Percentiles rank a stretch among this genome's conserved stretches.
Evolutionary conservation across 37 sponge, comb jelly and placozoan species (phyloP).

Genomic region (Halichondria panicea): DNA sequence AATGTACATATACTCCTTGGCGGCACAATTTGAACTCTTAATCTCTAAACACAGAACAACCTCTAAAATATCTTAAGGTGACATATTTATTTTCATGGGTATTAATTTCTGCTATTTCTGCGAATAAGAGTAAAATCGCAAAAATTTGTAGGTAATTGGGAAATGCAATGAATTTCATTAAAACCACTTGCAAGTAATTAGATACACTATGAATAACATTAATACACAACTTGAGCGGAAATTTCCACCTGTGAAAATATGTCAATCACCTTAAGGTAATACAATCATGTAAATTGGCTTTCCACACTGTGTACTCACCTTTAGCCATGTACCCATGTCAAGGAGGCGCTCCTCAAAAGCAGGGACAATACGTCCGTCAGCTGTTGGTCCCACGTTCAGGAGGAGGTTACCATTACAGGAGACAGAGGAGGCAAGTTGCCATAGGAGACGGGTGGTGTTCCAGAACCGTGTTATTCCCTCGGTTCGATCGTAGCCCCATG

Average conservation of each 20-base stretch:
- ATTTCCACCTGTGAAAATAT: background rate
- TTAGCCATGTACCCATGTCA: constrained; percentile 79
- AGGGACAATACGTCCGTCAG: constrained; percentile 75
- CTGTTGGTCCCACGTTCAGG: constrained; percentile 81
- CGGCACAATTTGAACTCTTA: no score
- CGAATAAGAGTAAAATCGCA: no score
- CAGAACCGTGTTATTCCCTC: constrained; percentile 25
- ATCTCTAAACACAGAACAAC: no score
- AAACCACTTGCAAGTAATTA: background rate
- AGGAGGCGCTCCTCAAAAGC: constrained; percentile 74
- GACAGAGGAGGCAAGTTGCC: constrained; percentile 65
- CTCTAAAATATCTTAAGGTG: no score
- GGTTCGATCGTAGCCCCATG: constrained; percentile 81
- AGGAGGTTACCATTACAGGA: constrained; percentile 77
- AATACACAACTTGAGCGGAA: background rate
- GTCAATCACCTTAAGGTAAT: background rate
- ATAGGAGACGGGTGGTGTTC: constrained; percentile 32
- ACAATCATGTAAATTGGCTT: background rate
- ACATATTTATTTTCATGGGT: no score
- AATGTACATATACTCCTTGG: no score
- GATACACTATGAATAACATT: background rate
- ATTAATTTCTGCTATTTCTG: no score
- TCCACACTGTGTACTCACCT: constrained; percentile 21
- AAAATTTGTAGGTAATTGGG: background rate
- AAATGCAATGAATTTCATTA: background rate